Evolutionary conservation across 2,797 vertebrate species (phyloP), one percentile per base, ranked within the genome.

Genomic region (Lutjanus argentimaculatus): DNA sequence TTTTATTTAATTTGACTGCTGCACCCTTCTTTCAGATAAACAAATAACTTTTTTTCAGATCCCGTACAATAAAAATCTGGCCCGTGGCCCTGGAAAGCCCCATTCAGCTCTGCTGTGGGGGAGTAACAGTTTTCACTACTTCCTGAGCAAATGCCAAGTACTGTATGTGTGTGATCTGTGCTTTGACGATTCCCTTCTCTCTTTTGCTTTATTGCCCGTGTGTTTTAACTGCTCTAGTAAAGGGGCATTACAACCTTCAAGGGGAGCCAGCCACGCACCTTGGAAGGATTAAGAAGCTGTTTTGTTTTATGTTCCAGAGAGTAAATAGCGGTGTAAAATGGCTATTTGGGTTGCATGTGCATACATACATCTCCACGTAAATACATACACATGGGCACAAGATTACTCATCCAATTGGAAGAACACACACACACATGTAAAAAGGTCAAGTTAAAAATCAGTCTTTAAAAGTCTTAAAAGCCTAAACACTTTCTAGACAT

Each of bases 181-280:
- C 88, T 91, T 92, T 88, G 89, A 89, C 72, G 73, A 93, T 95
- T 93, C 91, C 91, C 90, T 92, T 92, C 53, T 90, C 86, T 87
- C 92, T 82, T 82, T 80, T 55, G 19, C 73, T 95, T 95, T 94
- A 95, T 92, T 92, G 89, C 86, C 81, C 30, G 51, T 79, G 65
- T 83, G 75, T 80, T 95, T 95, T 95, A 95, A 94, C 89, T 88
- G 86, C 83, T 89, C 94, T 91, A 93, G 92, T 96, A 95, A 96
- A 95, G 79, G 88, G 85, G 92, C 73, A 89, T 94, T 91, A 89
- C 89, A 83, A 90, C 91, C 92, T 92, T 91, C 86, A 88, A 89
- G 89, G 88, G 89, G 80, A 90, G 92, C 94, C 92, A 91, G 91
- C 88, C 89, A 91, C 71, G 85, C 94, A 95, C 91, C 90, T 94